Base-by-base conservation (phyloP, 2,888 invertebrate species). In the Cheilosia vernalis region DNA sequence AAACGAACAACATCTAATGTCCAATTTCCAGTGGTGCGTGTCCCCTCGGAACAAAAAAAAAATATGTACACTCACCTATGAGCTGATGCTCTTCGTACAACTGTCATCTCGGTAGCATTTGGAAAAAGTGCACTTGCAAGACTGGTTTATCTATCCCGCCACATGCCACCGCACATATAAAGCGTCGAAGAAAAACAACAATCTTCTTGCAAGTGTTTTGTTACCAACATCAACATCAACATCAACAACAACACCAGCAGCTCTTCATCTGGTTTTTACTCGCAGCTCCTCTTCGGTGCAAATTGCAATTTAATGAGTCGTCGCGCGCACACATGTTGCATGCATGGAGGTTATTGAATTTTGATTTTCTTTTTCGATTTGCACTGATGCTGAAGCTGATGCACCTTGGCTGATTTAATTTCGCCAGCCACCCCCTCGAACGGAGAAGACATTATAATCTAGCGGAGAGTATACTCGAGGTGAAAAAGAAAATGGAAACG, bases 291-390 rank as follows among this genome's bases (percentile, higher is more conserved):
- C 19, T 4, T 37, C 4, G 37, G 49, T 60, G 69, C 64, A 83
- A 83, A 83, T 83, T 78, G 60, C 83, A 78, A 27, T 67, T 84
- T 80, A 84, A 84, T 84, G 84, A 84, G 74, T 84, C 80, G 79
- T 70, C 80, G 49, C 60, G 67, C 33, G 67, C 33, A 67, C 69
- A 80, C 74, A 84, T 80, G 74, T 74, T 84, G 80, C 80, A 84
- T 79, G 74, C 84, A 60, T 13, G 24, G 61, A 19, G 64, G 80
- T 84, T 80, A 80, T 80, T 84, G 80, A 80, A 80, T 82, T 70
- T 47, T 55, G 69, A 80, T 80, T 76, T 84, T 55, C 73, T 79
- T 67, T 83, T 69, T 60, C 19, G 51, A 21, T 53, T 44, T 53
- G 51, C 15, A 13, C 56, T 70, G 40, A 47, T 70, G 58, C 49